Conservation (phyloP, 1,140 invertebrate genomes). For the Macrobrachium nipponense region DNA sequence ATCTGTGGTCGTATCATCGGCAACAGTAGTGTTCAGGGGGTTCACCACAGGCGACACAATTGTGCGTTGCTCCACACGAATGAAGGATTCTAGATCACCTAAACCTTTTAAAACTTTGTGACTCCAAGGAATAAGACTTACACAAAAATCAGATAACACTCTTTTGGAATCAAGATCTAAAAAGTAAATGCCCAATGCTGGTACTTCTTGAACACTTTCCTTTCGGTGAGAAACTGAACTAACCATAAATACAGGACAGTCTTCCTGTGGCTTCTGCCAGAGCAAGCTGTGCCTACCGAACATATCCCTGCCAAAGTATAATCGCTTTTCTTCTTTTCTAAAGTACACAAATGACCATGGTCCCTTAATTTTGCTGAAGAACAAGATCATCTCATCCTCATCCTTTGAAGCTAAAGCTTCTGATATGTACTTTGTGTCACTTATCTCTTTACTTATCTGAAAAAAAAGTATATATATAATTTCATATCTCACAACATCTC, state of each 20-base stretch:
- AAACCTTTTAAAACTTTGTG: constrained; percentile 28
- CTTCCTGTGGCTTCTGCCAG: constrained; percentile 71
- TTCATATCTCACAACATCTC: too few relatives aligned
- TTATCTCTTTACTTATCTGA: constrained; percentile 63
- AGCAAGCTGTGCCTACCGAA: constrained; percentile 88
- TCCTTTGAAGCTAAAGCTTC: constrained; percentile 51
- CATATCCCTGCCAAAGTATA: constrained; percentile 89
- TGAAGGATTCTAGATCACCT: not conserved
- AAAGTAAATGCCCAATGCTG: constrained; percentile 58
- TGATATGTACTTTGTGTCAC: constrained; percentile 66
- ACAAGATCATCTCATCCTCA: constrained; percentile 68
- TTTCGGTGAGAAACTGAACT: constrained; percentile 74
- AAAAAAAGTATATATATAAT: too few relatives aligned
- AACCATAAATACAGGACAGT: constrained; percentile 69
- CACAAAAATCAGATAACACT: constrained; percentile 4
- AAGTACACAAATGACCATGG: constrained; percentile 88
- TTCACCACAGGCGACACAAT: constrained; percentile 30
- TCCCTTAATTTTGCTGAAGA: constrained; percentile 76
- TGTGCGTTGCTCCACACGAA: constrained; percentile 4
- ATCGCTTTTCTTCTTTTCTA: constrained; percentile 72
- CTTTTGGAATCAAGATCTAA: constrained; percentile 32
- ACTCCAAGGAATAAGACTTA: constrained; percentile 30
- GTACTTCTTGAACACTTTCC: constrained; percentile 51
- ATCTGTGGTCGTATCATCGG: constrained; percentile 8
- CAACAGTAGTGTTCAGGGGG: constrained; percentile 45